These are phyloP conservation scores for Cydia fagiglandana DNA, from an alignment of 1,140 invertebrate genomes.

Conservation along the genomic window DNA sequence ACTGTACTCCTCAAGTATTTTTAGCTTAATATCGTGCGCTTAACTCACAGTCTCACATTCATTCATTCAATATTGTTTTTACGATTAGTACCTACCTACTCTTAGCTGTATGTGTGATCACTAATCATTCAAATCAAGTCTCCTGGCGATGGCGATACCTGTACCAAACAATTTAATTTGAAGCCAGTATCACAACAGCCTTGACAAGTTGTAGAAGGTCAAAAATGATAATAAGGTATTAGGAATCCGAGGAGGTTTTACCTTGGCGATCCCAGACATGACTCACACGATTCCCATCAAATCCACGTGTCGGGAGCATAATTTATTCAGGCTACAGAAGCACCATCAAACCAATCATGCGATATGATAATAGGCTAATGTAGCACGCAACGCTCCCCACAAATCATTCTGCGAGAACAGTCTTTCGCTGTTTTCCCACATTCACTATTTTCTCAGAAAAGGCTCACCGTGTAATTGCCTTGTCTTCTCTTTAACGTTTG, in stretches of 20 bases:
- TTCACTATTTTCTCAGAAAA: conserved; percentile 29
- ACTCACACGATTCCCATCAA: conserved; percentile 20
- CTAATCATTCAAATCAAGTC: too few relatives aligned
- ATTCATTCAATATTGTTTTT: too few relatives aligned
- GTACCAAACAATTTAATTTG: too few relatives aligned
- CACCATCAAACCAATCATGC: conserved; percentile 29
- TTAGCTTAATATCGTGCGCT: too few relatives aligned
- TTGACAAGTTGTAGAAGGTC: too few relatives aligned
- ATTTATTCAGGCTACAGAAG: conserved; percentile 11
- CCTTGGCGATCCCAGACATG: not conserved
- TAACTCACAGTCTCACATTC: too few relatives aligned
- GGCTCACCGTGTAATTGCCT: conserved; percentile 7
- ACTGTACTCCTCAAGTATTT: too few relatives aligned
- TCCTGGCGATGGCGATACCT: too few relatives aligned
- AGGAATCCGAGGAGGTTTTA: not conserved
- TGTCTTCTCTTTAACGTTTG: conserved; percentile 3
- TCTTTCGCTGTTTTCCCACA: conserved; percentile 27
- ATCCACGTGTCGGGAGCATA: not conserved
- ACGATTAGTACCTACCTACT: too few relatives aligned
- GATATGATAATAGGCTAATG: conserved; percentile 29
- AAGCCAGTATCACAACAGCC: too few relatives aligned
- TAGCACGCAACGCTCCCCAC: conserved; percentile 25
- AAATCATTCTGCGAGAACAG: conserved; percentile 29
- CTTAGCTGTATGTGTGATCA: too few relatives aligned
- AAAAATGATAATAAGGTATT: too few relatives aligned